phyloP scores from a whole-genome alignment of 1,140 invertebrate species.

The Palaemon carinicauda region DNA sequence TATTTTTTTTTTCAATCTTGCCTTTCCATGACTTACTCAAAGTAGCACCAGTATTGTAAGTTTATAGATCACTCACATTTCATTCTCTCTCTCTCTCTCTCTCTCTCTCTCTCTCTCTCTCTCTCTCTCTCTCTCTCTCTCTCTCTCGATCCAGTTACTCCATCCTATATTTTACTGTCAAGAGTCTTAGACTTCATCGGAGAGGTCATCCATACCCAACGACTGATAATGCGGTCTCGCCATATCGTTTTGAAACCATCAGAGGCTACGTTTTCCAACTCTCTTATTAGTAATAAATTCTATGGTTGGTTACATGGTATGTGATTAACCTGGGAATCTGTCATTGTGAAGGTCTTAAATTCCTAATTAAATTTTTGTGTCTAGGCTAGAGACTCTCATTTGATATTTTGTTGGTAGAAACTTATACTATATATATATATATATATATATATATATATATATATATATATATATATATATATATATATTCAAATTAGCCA shows the following conservation, averaged over 20 bases:
- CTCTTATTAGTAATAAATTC: not conserved
- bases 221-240: not conserved
- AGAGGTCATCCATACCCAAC: not conserved
- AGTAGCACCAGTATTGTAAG: too few species aligned
- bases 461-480: not conserved
- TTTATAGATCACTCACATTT: not conserved
- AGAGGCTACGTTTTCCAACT: not conserved
- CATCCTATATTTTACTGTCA: not conserved
- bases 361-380: too few species aligned
- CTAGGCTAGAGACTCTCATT: too few species aligned
- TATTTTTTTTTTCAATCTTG: too few species aligned
- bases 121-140: not conserved
- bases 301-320: not conserved
- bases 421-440: not conserved
- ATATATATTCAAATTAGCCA: too few species aligned
- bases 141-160: not conserved
- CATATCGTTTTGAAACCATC: not conserved
- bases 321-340: not conserved
- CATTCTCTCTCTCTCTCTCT: not conserved
- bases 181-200: not conserved
- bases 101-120: not conserved
- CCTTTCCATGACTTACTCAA: too few species aligned
- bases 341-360: not conserved
- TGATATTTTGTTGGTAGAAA: too few species aligned
- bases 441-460: not conserved